Conservation (phyloP, 1,140 invertebrate species). For the Ceratina japonica region DNA sequence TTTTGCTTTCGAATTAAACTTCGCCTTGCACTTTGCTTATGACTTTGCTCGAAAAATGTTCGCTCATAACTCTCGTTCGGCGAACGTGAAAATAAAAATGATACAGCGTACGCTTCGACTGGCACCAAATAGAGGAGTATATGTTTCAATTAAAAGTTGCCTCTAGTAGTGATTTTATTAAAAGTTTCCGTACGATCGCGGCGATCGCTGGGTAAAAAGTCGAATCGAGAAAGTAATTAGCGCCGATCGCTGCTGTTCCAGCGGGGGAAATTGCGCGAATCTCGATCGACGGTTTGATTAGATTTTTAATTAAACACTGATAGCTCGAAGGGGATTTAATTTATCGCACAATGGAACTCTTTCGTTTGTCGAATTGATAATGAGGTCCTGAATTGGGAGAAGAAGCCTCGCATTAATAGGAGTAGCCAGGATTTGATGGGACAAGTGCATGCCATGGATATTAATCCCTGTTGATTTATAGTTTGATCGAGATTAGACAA, state of each 20-base stretch:
- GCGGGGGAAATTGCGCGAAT: neutral
- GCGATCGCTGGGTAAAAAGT: neutral
- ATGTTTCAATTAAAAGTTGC: too few species aligned
- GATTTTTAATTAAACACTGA: neutral
- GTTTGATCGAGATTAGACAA: slow-evolving; percentile 9
- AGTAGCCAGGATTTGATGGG: neutral
- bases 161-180: too few species aligned
- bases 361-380: neutral
- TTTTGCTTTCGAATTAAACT: neutral
- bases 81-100: too few species aligned
- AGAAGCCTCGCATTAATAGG: neutral
- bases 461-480: neutral
- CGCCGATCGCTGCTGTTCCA: neutral
- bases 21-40: neutral
- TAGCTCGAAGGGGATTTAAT: neutral
- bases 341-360: neutral
- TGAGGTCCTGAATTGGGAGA: too few species aligned
- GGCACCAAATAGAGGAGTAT: too few species aligned
- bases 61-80: too few species aligned
- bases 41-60: too few species aligned
- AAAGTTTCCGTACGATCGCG: too few species aligned
- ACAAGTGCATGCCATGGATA: neutral
- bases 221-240: neutral
- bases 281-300: neutral
- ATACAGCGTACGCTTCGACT: too few species aligned